phyloP scores from a whole-genome alignment of 1,140 invertebrate genomes.

The Diploscapter pachys region DNA sequence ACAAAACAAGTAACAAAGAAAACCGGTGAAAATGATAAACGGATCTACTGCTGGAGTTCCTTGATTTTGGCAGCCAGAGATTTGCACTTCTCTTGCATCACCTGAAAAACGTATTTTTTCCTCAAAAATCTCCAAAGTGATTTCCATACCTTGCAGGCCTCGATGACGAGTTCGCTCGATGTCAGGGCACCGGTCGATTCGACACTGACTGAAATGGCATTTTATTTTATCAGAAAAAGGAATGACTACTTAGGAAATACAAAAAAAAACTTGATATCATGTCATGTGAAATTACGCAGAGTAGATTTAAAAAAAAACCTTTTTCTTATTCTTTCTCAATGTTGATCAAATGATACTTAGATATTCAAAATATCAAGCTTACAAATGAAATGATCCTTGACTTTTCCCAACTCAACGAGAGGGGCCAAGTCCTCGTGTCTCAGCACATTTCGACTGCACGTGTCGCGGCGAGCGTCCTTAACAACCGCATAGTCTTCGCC shows the following conservation, averaged over 20 bases:
- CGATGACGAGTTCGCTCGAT: constrained; percentile 77
- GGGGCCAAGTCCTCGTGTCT: constrained; percentile 82
- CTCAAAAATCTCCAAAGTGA: background rate
- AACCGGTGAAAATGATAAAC: too few species aligned
- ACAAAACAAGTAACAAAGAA: too few species aligned
- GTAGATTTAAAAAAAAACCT: too few species aligned
- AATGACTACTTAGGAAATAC: constrained; percentile 22
- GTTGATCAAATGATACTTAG: too few species aligned
- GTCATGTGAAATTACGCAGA: too few species aligned
- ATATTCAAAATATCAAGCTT: constrained; percentile 61
- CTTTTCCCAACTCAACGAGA: constrained; percentile 70
- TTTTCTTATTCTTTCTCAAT: too few species aligned
- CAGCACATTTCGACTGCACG: constrained; percentile 85
- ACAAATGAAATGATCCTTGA: constrained; percentile 93
- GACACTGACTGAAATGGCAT: constrained; percentile 74
- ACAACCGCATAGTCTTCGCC: constrained; percentile 71
- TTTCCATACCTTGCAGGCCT: constrained; percentile 71
- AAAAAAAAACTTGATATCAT: constrained; percentile 31
- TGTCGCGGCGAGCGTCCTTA: constrained; percentile 80
- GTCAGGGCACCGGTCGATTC: constrained; percentile 83
- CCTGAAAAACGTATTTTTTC: background rate
- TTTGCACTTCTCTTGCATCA: constrained; percentile 9
- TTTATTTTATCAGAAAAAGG: background rate
- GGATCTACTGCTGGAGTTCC: too few species aligned
- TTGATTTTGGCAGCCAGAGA: background rate